Evolutionary conservation across 2,888 invertebrate species (phyloP), one percentile per base, ranked within the genome.

Genomic region (Stenoptilia bipunctidactyla): DNA sequence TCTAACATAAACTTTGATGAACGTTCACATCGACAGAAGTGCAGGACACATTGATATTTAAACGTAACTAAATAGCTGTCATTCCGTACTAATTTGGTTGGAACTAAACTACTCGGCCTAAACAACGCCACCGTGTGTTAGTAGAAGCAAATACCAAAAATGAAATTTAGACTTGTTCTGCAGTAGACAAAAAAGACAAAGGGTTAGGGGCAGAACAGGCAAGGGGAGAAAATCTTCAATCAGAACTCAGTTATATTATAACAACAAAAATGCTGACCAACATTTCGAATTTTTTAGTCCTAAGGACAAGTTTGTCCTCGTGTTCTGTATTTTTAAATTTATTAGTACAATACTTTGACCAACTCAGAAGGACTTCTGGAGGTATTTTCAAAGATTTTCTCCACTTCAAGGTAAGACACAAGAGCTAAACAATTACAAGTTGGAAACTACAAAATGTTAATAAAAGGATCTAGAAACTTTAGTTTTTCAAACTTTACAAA

Each of bases 121-220:
- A 49, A 72, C 66, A 80, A 79, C 82, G 79, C 74, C 80, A 82
- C 83, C 83, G 75, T 76, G 59, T 68, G 51, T 69, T 63, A 55
- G 62, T 62, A 14, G 8, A 80, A 83, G 83, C 83, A 83, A 83
- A 83, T 80, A 82, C 62, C 83, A 85, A 85, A 85, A 84, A 84
- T 71, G 84, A 84, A 80, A 83, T 84, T 85, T 84, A 85, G 84
- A 85, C 85, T 74, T 73, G 80, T 82, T 84, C 83, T 82, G 80
- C 77, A 56, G 61, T 58, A 61, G 66, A 68, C 71, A 66, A 63
- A 64, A 59, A 56, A 58, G 55, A 60, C 61, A 58, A 20, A 57
- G 53, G 67, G 52, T 63, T 65, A 53, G 63, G 64, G 64, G 75
- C 82, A 82, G 80, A 82, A 79, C 76, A 61, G 52, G n/a, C 50